Percentiles rank a stretch among this genome's conserved stretches.
phyloP scores from a whole-genome alignment of 2,797 vertebrate genomes.

The Rhyacichthys aspro region DNA sequence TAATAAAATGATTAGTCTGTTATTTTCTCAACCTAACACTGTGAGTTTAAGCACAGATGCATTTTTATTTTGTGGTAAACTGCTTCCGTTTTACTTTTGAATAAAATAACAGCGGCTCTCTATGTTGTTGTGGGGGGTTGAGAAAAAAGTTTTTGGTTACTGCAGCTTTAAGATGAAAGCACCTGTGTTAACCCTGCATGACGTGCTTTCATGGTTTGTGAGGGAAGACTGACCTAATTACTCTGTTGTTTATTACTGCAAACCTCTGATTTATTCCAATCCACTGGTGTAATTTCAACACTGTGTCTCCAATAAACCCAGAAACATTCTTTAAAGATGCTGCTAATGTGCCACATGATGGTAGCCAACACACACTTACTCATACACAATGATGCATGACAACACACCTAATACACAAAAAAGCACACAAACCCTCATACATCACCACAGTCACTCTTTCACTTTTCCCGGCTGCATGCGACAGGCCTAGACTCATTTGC shows the following conservation, averaged over 20 bases:
- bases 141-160: too few relatives aligned
- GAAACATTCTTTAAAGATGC: conserved; percentile 15
- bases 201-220: conserved; percentile 21
- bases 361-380: conserved; percentile 39
- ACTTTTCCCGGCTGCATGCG: conserved; percentile 66
- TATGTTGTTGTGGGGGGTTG: too few relatives aligned
- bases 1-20: too few relatives aligned
- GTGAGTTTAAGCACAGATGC: too few relatives aligned
- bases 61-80: too few relatives aligned
- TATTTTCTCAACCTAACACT: too few relatives aligned
- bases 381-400: conserved; percentile 59
- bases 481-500: conserved; percentile 82
- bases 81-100: too few relatives aligned
- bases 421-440: conserved; percentile 61
- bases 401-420: conserved; percentile 68
- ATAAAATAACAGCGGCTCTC: too few relatives aligned
- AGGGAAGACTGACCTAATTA: conserved; percentile 71
- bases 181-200: too few relatives aligned
- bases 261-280: conserved; percentile 69
- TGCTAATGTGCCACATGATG: conserved; percentile 6
- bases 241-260: conserved; percentile 70
- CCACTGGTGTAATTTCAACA: conserved; percentile 68
- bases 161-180: too few relatives aligned
- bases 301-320: conserved; percentile 56
- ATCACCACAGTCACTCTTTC: conserved; percentile 70